These are phyloP conservation scores for Ceriagrion tenellum DNA, from an alignment of 2,888 invertebrate species.

Conservation along the genomic window DNA sequence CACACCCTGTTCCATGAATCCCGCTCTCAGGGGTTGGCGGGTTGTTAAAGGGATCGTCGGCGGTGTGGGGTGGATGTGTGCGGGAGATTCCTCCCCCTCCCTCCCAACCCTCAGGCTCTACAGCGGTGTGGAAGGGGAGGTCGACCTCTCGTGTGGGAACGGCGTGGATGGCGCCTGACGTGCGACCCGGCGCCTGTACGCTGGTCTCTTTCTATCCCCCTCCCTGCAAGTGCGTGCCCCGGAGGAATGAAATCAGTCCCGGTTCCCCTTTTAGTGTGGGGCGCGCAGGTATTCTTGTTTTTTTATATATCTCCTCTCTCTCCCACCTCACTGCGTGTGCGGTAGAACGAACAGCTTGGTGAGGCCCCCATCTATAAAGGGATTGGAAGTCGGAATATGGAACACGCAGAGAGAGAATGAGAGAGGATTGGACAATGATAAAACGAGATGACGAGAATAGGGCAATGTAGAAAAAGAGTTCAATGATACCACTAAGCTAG, in stretches of 20 bases:
- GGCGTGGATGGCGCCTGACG: background rate
- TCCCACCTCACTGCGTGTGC: background rate
- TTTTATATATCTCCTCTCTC: background rate
- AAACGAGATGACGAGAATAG: background rate
- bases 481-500: too few relatives aligned
- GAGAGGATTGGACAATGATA: background rate
- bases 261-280: background rate
- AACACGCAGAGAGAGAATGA: background rate
- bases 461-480: too few relatives aligned
- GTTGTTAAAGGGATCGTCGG: slow-evolving; percentile 8
- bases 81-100: too few relatives aligned
- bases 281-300: background rate
- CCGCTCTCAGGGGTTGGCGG: background rate
- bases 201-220: background rate
- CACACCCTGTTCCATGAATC: background rate
- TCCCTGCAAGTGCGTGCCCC: background rate
- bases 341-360: background rate
- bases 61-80: background rate
- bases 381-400: background rate
- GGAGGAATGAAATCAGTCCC: background rate
- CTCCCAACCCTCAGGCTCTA: too few relatives aligned
- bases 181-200: background rate
- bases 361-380: background rate
- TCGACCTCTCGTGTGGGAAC: background rate
- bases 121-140: background rate